Evolutionary conservation across 2,797 vertebrate genomes (phyloP).

Genomic region (Poeciliopsis infans): DNA sequence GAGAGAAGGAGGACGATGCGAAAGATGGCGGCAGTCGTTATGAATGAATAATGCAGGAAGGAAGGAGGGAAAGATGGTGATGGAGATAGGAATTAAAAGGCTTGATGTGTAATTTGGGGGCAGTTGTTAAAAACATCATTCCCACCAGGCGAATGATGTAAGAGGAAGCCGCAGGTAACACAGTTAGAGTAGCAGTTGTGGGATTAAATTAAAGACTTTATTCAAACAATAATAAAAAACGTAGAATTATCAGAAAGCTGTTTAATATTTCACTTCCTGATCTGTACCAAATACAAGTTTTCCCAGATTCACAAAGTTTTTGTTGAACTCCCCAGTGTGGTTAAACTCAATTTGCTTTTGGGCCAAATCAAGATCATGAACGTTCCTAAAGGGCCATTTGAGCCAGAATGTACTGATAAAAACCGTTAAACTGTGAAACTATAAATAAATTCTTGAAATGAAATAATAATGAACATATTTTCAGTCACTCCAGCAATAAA

Average conservation of each 20-base stretch:
- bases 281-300: background rate
- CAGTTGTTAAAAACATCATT: background rate
- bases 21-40: constrained; percentile 20
- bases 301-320: background rate
- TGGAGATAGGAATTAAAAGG: constrained; percentile 3
- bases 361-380: too few relatives aligned
- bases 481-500: too few relatives aligned
- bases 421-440: too few relatives aligned
- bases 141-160: background rate
- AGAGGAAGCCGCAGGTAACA: background rate
- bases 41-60: constrained; percentile 52
- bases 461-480: too few relatives aligned
- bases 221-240: background rate
- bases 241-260: background rate
- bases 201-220: background rate
- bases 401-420: too few relatives aligned
- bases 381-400: background rate
- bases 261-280: background rate
- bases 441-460: too few relatives aligned
- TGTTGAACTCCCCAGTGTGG: background rate
- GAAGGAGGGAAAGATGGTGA: constrained; percentile 21
- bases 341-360: background rate
- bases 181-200: background rate
- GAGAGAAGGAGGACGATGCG: background rate
- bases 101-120: background rate